A percentile compares a stretch with the other conserved stretches of the same genome.
Evolutionary conservation across 2,888 invertebrate genomes (phyloP).

Genomic region (Scrobipalpa atriplicella): DNA sequence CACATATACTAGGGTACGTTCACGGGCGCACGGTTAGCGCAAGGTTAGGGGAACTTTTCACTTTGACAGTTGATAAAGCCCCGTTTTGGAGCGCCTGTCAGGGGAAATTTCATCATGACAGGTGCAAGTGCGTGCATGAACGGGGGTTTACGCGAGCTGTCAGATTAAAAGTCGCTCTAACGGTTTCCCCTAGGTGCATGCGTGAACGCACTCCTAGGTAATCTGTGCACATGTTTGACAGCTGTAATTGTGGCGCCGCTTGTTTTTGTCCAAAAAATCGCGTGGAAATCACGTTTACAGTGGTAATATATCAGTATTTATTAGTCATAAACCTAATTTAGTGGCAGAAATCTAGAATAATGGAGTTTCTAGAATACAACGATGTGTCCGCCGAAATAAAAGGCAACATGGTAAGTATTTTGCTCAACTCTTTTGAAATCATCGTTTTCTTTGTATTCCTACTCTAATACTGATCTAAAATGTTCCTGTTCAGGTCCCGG

Average conservation of each 20-base stretch:
- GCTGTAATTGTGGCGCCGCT: constrained; percentile 20
- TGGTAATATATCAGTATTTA: neutral
- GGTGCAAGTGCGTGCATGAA: no score
- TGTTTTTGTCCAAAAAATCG: constrained; percentile 19
- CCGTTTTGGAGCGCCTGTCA: no score
- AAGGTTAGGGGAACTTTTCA: no score
- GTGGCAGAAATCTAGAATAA: constrained; percentile 45
- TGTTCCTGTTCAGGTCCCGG: constrained; percentile 87
- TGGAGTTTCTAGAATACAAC: constrained; percentile 94
- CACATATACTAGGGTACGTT: no score
- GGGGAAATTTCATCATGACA: no score
- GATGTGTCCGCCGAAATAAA: constrained; percentile 93
- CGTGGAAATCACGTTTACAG: constrained; percentile 22
- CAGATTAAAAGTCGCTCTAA: no score
- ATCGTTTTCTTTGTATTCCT: constrained; percentile 27
- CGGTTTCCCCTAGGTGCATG: no score
- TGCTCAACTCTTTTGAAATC: neutral
- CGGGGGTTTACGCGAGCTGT: no score
- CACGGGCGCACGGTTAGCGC: no score
- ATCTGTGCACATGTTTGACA: constrained; percentile 22
- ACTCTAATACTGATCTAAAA: constrained; percentile 27
- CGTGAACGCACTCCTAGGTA: no score
- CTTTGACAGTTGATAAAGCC: no score
- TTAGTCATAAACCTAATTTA: neutral
- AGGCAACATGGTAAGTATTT: constrained; percentile 89